Evolutionary conservation across 2,888 invertebrate species (phyloP), one percentile per base, ranked within the genome.

Genomic region (Bimastos eiseni): DNA sequence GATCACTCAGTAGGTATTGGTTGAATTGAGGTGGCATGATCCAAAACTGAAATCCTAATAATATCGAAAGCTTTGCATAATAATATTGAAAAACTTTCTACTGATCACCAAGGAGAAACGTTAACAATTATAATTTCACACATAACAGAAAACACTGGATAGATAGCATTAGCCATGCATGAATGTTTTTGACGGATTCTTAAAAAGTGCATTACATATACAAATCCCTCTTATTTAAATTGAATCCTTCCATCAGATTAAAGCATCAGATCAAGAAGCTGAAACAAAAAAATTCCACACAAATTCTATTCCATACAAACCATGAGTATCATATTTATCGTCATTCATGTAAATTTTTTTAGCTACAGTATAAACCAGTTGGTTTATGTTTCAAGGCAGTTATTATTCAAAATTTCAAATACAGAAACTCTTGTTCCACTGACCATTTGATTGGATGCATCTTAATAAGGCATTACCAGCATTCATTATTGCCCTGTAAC

Each of bases 231-330:
- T n/a, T 17, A 11, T 1, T n/a, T n/a, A 70, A 70, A 70, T 30
- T 30, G 30, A 70, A 70, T 70, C n/a, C 49, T 70, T 70, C 70
- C 70, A 70, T 6, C 70, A 70, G 70, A 70, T 70, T 70, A 70
- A 70, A 70, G n/a, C 70, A 70, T 70, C 70, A 70, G 70, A 70
- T 70, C 70, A 70, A 70, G 70, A 70, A 70, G 70, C 70, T 70
- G 70, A 70, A 70, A 70, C 70, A 70, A 70, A 70, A 70, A 70
- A 17, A 70, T n/a, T 70, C 70, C 30, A 70, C n/a, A 70, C 70
- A 70, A 30, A 11, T 49, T 49, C 19, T 4, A 49, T 49, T 70
- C 30, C 30, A 70, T 8, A 70, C 70, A 70, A n/a, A n/a, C n/a
- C 30, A 70, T n/a, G 6, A 8, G 70, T 30, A 0, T 70, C 70